Evolutionary conservation across 2,888 invertebrate genomes (phyloP).

Genomic region (Gasteruption jaculator): DNA sequence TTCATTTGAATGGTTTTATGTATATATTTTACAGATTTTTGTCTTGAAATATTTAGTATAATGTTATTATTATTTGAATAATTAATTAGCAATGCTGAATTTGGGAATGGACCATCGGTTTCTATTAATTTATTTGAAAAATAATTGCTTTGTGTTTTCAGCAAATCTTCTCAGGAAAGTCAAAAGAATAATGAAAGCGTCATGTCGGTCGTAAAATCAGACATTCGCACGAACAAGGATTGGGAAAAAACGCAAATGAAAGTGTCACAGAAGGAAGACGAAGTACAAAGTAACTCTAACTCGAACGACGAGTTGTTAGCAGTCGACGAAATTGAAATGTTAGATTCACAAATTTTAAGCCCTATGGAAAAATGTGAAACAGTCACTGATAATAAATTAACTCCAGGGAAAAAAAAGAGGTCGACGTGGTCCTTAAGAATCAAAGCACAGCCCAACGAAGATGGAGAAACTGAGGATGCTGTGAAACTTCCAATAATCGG

Average conservation of each 20-base stretch:
- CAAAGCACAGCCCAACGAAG: conserved; percentile 29
- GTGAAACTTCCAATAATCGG: no score
- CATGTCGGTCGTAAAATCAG: no score
- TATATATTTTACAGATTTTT: not conserved
- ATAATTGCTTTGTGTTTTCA: conserved; percentile 19
- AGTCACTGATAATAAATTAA: conserved; percentile 9
- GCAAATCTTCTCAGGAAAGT: conserved; percentile 30
- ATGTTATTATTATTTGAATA: no score
- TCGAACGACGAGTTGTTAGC: conserved; percentile 16
- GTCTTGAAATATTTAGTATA: conserved; percentile 1
- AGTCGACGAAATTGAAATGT: conserved; percentile 24
- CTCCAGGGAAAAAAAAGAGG: conserved; percentile 24
- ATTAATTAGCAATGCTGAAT: no score
- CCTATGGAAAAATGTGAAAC: conserved; percentile 6
- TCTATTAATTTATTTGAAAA: no score
- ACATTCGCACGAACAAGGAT: no score
- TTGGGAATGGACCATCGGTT: no score
- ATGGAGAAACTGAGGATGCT: conserved; percentile 15
- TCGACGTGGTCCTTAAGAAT: conserved; percentile 38
- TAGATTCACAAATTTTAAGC: conserved; percentile 27
- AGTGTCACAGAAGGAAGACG: conserved; percentile 22
- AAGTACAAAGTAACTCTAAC: conserved; percentile 14
- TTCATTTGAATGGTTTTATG: conserved; percentile 5
- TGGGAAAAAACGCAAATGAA: conserved; percentile 16
- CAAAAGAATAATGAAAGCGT: no score